Evolutionary conservation across 2,888 invertebrate genomes (phyloP).

Genomic region (Aspidapion aeneum): DNA sequence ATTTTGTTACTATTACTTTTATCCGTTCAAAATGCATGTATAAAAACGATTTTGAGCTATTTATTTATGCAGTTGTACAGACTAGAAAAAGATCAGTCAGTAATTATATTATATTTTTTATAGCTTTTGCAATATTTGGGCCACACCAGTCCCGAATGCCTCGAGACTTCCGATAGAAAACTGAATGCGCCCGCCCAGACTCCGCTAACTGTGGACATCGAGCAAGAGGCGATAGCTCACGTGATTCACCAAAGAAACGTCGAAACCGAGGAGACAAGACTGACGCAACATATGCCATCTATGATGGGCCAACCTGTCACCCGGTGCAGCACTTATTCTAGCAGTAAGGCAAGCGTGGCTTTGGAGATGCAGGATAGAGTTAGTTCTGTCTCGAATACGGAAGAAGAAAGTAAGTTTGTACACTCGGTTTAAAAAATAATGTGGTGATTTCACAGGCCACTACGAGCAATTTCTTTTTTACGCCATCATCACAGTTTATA

Average conservation of each 20-base stretch:
- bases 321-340: neutral
- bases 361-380: neutral
- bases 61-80: no score
- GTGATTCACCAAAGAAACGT: conserved; percentile 80
- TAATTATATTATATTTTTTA: conserved; percentile 11
- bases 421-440: neutral
- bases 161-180: conserved; percentile 61
- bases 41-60: no score
- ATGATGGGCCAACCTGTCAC: conserved; percentile 41
- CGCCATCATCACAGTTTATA: no score
- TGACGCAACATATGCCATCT: conserved; percentile 37
- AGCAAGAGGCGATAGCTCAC: conserved; percentile 81
- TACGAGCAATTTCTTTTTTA: no score
- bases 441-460: neutral
- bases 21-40: no score
- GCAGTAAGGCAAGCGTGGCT: neutral
- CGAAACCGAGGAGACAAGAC: conserved; percentile 66
- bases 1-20: no score
- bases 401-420: conserved; percentile 1
- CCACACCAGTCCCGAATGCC: conserved; percentile 87
- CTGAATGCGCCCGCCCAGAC: conserved; percentile 77
- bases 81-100: no score
- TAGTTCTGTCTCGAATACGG: neutral
- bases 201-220: conserved; percentile 70
- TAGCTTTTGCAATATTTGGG: conserved; percentile 88